Evolutionary conservation across 2,888 invertebrate species (phyloP).

Genomic region (Ethmia dodecea): DNA sequence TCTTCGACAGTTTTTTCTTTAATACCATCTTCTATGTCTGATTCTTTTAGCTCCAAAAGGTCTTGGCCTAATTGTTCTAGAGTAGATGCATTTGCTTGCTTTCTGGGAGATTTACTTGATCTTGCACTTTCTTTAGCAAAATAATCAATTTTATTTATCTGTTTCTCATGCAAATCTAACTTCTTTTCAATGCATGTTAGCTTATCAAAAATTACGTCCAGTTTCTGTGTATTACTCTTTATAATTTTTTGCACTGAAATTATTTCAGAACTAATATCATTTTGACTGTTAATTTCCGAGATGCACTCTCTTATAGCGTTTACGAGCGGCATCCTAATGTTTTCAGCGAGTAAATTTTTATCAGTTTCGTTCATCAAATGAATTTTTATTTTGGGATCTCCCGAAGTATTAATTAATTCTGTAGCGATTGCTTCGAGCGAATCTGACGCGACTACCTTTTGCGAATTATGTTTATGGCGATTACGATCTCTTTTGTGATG

Average conservation of each 20-base stretch:
- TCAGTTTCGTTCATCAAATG: constrained; percentile 61
- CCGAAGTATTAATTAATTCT: constrained; percentile 34
- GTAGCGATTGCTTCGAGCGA: constrained; percentile 58
- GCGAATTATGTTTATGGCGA: constrained; percentile 25
- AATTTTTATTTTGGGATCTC: constrained; percentile 53
- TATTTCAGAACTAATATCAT: constrained; percentile 29
- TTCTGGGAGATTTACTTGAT: constrained; percentile 11
- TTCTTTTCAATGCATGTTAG: constrained; percentile 46
- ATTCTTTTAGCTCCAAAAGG: constrained; percentile 32
- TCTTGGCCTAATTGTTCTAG: constrained; percentile 52
- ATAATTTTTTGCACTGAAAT: constrained; percentile 35
- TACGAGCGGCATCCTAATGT: constrained; percentile 49
- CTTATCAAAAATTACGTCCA: constrained; percentile 47
- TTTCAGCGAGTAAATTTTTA: constrained; percentile 47
- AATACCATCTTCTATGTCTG: constrained; percentile 39
- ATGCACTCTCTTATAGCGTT: constrained; percentile 50
- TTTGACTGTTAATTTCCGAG: constrained; percentile 32
- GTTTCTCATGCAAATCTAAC: constrained; percentile 23
- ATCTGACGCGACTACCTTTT: constrained; percentile 42
- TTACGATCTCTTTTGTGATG: constrained; percentile 20
- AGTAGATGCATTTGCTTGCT: constrained; percentile 32
- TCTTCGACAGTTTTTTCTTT: constrained; percentile 26
- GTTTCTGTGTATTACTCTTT: constrained; percentile 37
- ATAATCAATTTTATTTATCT: constrained; percentile 4
- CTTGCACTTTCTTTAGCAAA: not conserved